Base-by-base conservation (phyloP, 2,113 vertebrate genomes). In the Murina feae region DNA sequence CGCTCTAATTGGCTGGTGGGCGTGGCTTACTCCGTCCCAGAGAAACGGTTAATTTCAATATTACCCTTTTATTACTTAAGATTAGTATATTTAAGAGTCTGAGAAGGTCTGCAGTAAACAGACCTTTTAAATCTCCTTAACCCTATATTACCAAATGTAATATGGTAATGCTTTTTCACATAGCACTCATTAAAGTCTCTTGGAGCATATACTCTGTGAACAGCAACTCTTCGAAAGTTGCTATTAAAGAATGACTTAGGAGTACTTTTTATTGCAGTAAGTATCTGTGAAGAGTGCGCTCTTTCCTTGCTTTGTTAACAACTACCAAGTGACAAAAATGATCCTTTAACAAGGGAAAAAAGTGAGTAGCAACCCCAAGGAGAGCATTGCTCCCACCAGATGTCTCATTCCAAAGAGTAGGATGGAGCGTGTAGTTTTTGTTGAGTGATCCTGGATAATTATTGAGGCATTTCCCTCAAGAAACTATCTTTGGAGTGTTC, bases 341-440 rank as follows among this genome's bases (percentile, higher is more conserved):
- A 83, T n/a, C 65, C 72, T 53, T 76, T 83, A 78, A 86, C 12
- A 53, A 79, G 37, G 17, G 37, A 69, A 32, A 69, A 75, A 89
- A 81, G 14, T 65, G 25, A 86, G 28, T 49, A 44, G n/a, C n/a
- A 84, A 82, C 14, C n/a, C 49, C 72, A 74, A 84, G 65, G 35
- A 94, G 92, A 89, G 18, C 76, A 39, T 47, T 90, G 76, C 49
- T 89, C 76, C 76, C 71, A 58, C 25, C 74, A 68, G 76, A 83
- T 84, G 69, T 87, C 82, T 95, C 58, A 91, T 55, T 63, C 21
- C 53, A 79, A 92, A 87, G 11, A 89, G 39, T 49, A 28, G 16
- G 23, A 60, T 78, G 51, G 74, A 92, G 49, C 21, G 23, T 74
- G 30, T 13, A 76, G 23, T 13, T 78, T 83, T 90, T 82, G 63